Conservation (phyloP, 2,888 invertebrate genomes). For the Caenorhabditis sp. region DNA sequence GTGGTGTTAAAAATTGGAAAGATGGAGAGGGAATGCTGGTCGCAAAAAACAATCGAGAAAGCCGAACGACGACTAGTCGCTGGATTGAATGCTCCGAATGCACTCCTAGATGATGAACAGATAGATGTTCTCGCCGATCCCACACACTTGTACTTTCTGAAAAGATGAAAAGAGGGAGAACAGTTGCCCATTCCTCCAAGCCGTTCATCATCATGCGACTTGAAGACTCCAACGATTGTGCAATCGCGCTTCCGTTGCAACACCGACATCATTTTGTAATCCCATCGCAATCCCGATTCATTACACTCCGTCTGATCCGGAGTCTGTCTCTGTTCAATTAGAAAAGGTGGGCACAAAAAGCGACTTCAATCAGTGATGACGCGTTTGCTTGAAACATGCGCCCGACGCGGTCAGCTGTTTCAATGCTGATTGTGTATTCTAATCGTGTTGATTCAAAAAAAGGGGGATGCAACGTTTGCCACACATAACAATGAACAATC, state of each 20-base stretch:
- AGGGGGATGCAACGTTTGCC: constrained; percentile 2
- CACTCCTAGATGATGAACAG: constrained; percentile 37
- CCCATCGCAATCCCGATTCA: constrained; percentile 15
- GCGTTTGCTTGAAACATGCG: constrained; percentile 38
- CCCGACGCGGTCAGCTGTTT: constrained; percentile 61
- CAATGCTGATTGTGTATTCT: constrained; percentile 56
- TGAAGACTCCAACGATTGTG: constrained; percentile 25
- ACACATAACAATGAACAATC: constrained; percentile 4
- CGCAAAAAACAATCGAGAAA: constrained; percentile 2
- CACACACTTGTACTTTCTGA: constrained; percentile 61
- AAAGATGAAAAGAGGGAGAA: constrained; percentile 32
- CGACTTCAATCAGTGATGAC: constrained; percentile 18
- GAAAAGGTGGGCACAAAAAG: constrained; percentile 50
- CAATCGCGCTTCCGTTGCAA: constrained; percentile 35
- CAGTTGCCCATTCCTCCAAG: constrained; percentile 46
- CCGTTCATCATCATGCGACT: constrained; percentile 43
- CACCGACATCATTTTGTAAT: constrained; percentile 26
- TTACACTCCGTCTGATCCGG: constrained; percentile 36
- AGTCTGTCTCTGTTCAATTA: constrained; percentile 60
- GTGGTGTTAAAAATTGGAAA: neutral
- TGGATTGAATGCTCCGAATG: constrained; percentile 28
- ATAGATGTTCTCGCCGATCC: constrained; percentile 55
- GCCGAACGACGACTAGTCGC: constrained; percentile 37
- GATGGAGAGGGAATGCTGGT: neutral
- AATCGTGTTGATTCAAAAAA: constrained; percentile 49